Evolutionary conservation across 2,797 vertebrate species (phyloP).

Genomic region (Dallia pectoralis): DNA sequence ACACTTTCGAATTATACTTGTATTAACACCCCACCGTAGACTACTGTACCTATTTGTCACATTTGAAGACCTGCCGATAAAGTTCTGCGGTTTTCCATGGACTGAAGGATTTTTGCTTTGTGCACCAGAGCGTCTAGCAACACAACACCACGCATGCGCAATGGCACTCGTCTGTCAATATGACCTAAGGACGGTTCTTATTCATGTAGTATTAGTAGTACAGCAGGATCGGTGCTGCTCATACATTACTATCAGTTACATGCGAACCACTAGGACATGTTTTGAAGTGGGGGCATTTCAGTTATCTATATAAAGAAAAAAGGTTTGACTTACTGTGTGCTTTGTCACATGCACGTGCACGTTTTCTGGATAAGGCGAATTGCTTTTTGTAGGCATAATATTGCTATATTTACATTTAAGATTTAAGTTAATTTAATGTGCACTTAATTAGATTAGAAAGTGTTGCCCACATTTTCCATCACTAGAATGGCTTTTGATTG

Average conservation of each 20-base stretch:
- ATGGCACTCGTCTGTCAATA: background rate
- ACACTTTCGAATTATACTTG: background rate
- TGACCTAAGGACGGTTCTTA: background rate
- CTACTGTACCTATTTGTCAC: background rate
- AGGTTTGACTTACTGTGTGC: no score
- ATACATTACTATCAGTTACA: background rate
- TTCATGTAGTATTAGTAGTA: background rate
- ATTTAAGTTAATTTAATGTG: background rate
- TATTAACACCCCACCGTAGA: background rate
- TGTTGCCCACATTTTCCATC: background rate
- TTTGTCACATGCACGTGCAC: background rate
- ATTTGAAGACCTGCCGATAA: constrained; percentile 6
- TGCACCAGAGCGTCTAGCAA: constrained; percentile 35
- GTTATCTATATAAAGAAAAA: background rate
- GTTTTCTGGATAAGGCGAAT: background rate
- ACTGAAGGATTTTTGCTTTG: constrained; percentile 34
- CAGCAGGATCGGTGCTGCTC: background rate
- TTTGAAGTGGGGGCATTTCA: background rate
- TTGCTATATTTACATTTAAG: background rate
- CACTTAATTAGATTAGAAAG: background rate
- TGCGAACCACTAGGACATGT: background rate
- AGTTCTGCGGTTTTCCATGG: constrained; percentile 2
- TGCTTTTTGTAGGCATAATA: background rate
- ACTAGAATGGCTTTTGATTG: background rate
- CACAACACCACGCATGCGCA: constrained; percentile 18